phyloP scores from a whole-genome alignment of 1,140 invertebrate genomes.

The Apocrypta bakeri region DNA sequence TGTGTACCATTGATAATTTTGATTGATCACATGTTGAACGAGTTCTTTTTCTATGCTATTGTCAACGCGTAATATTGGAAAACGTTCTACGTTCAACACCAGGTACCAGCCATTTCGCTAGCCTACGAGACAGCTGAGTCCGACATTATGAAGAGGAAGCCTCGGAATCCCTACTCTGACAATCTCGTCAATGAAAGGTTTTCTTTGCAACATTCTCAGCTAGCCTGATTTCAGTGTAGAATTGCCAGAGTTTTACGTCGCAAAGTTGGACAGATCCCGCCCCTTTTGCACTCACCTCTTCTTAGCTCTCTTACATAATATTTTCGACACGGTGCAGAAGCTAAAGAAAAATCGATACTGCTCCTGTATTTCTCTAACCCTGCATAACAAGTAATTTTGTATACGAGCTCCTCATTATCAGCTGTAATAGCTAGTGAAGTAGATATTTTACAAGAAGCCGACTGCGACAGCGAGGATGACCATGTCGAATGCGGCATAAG shows the following conservation, averaged over 20 bases:
- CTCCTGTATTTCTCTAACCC: background rate
- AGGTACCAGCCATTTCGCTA: constrained; percentile 98
- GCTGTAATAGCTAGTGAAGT: constrained; percentile 41
- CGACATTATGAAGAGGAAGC: constrained; percentile 99
- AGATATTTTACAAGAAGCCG: background rate
- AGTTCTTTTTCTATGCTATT: background rate
- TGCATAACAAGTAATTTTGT: constrained; percentile 22
- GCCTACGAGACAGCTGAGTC: constrained; percentile 98
- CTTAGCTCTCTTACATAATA: background rate
- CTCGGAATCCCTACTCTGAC: constrained; percentile 95
- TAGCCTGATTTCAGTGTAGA: constrained; percentile 21
- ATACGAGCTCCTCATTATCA: constrained; percentile 23
- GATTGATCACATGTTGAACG: background rate
- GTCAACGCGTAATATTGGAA: background rate
- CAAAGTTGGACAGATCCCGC: background rate
- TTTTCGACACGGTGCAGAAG: background rate
- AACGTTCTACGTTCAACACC: constrained; percentile 54
- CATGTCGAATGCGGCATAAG: background rate
- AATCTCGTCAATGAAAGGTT: constrained; percentile 99
- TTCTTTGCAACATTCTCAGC: constrained; percentile 21
- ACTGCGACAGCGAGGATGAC: background rate
- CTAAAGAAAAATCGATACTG: constrained; percentile 38
- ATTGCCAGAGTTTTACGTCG: constrained; percentile 32
- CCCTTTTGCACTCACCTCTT: background rate
- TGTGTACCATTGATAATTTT: constrained; percentile 2